Conservation (phyloP, 2,888 invertebrate genomes). For the Rhingia campestris region DNA sequence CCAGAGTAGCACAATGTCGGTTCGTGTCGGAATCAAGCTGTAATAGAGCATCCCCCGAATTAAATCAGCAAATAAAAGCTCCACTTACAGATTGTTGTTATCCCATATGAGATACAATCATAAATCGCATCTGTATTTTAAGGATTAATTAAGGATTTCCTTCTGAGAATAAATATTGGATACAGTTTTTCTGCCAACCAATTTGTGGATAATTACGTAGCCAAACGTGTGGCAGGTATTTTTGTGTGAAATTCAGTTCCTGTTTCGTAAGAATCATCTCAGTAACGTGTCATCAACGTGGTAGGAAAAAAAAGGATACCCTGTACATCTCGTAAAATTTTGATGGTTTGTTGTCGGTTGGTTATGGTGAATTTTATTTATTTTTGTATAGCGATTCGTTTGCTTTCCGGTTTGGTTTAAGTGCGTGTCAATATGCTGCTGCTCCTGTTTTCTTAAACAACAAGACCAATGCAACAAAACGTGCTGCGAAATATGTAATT, state of each 20-base stretch:
- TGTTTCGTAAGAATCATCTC: constrained; percentile 26
- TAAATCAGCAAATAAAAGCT: constrained; percentile 47
- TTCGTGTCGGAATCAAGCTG: constrained; percentile 53
- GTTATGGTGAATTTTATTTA: constrained; percentile 56
- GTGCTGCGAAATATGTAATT: constrained; percentile 59
- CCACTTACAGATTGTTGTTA: constrained; percentile 35
- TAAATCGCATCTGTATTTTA: constrained; percentile 31
- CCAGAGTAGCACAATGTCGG: constrained; percentile 73
- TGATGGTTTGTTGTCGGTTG: constrained; percentile 30
- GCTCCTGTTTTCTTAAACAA: constrained; percentile 39
- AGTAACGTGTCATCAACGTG: constrained; percentile 9
- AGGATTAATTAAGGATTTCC: constrained; percentile 44
- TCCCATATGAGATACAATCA: constrained; percentile 5
- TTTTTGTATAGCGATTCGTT: constrained; percentile 33
- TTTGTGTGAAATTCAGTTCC: constrained; percentile 11
- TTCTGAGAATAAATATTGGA: not conserved
- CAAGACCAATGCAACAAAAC: constrained; percentile 27
- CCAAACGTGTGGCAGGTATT: constrained; percentile 11
- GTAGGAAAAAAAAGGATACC: not conserved
- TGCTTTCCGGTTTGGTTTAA: not conserved
- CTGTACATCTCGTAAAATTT: constrained; percentile 52
- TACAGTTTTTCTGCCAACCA: not conserved
- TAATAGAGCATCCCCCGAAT: constrained; percentile 32
- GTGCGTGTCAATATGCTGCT: constrained; percentile 17
- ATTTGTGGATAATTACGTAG: constrained; percentile 5